Evolutionary conservation across 2,113 vertebrate genomes (phyloP).

Genomic region (Crocuta crocuta): DNA sequence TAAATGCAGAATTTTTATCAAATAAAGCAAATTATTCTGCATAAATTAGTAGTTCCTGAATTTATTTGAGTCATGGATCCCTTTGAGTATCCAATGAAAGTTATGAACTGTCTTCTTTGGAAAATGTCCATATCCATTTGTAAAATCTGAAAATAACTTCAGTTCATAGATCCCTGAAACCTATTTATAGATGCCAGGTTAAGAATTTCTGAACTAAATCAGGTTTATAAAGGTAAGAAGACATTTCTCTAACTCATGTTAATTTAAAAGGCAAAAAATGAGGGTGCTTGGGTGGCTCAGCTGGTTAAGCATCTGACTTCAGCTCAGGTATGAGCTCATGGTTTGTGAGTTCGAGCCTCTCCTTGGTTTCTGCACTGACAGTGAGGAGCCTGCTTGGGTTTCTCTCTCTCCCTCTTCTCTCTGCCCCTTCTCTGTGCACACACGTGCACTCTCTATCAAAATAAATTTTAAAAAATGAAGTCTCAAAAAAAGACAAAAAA

Average conservation of each 20-base stretch:
- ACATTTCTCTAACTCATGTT: not conserved
- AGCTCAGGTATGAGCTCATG: too few relatives aligned
- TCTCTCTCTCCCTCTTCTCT: too few relatives aligned
- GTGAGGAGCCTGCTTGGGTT: too few relatives aligned
- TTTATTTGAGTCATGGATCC: not conserved
- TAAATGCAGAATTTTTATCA: slow-evolving; percentile 27
- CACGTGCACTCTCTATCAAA: too few relatives aligned
- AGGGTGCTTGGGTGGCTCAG: too few relatives aligned
- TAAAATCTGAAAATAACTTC: slow-evolving; percentile 49
- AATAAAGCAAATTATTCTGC: slow-evolving; percentile 35
- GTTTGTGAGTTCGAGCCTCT: too few relatives aligned
- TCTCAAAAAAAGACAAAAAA: not conserved
- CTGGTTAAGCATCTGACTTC: too few relatives aligned
- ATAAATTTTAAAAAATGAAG: too few relatives aligned
- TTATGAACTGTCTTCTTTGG: not conserved
- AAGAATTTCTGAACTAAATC: not conserved
- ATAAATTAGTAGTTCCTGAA: slow-evolving; percentile 20
- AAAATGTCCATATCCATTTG: not conserved
- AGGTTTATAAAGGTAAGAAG: not conserved
- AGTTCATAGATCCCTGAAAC: not conserved
- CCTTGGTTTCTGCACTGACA: too few relatives aligned
- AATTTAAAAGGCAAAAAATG: not conserved
- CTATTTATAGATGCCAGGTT: not conserved
- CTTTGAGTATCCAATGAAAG: slow-evolving; percentile 11
- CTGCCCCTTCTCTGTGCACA: too few relatives aligned